Percentiles rank a stretch among this genome's conserved stretches.
Evolutionary conservation across 2,797 vertebrate species (phyloP).

Genomic region (Percopsis omiscomaycus): DNA sequence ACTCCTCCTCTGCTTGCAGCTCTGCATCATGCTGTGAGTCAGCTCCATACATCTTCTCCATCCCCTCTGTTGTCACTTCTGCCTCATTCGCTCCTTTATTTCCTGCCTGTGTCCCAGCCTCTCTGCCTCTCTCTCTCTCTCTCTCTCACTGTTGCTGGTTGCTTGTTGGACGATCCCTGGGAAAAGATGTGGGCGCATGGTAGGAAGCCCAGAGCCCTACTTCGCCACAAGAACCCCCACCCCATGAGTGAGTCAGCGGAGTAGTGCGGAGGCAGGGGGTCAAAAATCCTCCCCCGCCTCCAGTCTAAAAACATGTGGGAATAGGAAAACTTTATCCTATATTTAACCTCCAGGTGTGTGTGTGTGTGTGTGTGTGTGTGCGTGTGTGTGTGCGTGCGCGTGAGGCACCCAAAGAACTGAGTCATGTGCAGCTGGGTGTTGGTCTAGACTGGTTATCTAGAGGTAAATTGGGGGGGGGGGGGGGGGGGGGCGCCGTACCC

Average conservation of each 20-base stretch:
- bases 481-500: constrained; percentile 22
- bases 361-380: constrained; percentile 10
- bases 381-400: constrained; percentile 11
- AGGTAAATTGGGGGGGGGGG: constrained; percentile 22
- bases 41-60: constrained; percentile 24
- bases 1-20: constrained; percentile 9
- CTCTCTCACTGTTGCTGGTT: background rate
- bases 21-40: constrained; percentile 3
- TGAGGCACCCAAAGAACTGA: constrained; percentile 1
- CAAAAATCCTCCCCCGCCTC: constrained; percentile 68
- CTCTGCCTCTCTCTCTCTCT: background rate
- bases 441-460: constrained; percentile 49
- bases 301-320: constrained; percentile 65
- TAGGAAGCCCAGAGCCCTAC: constrained; percentile 46
- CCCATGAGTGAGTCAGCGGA: constrained; percentile 74
- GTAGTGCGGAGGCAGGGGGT: constrained; percentile 70
- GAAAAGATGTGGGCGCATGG: constrained; percentile 55
- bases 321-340: constrained; percentile 78
- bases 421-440: constrained; percentile 57
- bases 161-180: constrained; percentile 35
- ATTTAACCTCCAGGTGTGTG: constrained; percentile 78
- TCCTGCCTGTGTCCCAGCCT: constrained; percentile 10
- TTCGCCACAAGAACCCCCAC: constrained; percentile 10
- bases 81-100: constrained; percentile 14
- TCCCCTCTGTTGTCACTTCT: constrained; percentile 22